Conservation (phyloP, 2,888 invertebrate species). For the Pterostichus madidus region DNA sequence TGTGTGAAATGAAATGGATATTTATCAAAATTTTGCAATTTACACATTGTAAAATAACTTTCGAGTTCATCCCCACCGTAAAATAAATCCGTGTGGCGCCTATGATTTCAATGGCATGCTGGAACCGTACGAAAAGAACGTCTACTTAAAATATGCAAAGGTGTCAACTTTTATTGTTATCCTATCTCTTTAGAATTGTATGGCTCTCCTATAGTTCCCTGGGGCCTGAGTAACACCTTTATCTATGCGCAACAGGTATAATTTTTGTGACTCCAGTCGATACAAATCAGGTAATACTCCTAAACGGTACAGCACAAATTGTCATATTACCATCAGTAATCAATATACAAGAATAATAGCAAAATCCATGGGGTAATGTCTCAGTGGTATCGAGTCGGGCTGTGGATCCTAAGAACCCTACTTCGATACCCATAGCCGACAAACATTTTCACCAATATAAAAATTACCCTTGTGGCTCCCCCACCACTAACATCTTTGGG, state of each 20-base stretch:
- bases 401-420: no score
- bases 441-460: no score
- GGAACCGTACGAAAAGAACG: not conserved
- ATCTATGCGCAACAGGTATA: not conserved
- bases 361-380: no score
- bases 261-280: no score
- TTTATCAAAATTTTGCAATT: constrained; percentile 7
- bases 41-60: constrained; percentile 11
- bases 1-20: constrained; percentile 16
- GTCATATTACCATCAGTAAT: no score
- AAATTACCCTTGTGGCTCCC: no score
- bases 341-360: no score
- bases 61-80: not conserved
- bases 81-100: not conserved
- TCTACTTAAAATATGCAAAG: constrained; percentile 21
- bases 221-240: not conserved
- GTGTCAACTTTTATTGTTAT: constrained; percentile 16
- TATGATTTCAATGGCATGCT: constrained; percentile 5
- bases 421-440: no score
- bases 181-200: constrained; percentile 8
- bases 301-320: no score
- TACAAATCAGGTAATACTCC: no score
- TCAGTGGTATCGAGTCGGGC: no score
- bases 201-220: not conserved
- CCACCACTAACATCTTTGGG: no score